Conservation (phyloP, 2,797 vertebrate genomes). For the Numenius phaeopus region DNA sequence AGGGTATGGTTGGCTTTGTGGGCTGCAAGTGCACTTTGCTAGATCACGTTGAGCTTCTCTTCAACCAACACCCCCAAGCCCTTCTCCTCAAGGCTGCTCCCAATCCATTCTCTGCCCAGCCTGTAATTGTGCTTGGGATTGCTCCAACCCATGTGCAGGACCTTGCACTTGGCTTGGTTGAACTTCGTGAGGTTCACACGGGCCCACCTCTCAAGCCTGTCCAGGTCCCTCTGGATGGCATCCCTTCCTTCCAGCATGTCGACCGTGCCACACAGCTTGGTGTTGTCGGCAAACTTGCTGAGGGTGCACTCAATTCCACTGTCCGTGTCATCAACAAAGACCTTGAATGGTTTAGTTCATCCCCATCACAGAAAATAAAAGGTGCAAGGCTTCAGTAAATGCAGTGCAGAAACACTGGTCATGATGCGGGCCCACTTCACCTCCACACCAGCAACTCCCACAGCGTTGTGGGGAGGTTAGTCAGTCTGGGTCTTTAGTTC, state of each 20-base stretch:
- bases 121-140: neutral
- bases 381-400: neutral
- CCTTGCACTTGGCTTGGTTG: neutral
- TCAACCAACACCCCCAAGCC: neutral
- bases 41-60: neutral
- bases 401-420: rapidly evolving
- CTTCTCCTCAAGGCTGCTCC: neutral
- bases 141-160: neutral
- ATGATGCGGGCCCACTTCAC: neutral
- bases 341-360: neutral
- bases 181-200: neutral
- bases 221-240: neutral
- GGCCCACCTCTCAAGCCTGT: neutral
- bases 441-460: neutral
- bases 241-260: neutral
- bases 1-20: neutral
- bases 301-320: neutral
- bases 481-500: no score
- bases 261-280: neutral
- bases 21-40: neutral
- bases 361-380: rapidly evolving
- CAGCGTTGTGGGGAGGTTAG: rapidly evolving
- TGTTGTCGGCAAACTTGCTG: neutral
- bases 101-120: neutral
- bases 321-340: neutral